Conservation (phyloP, 1,140 invertebrate genomes). For the Anoplolepis gracilipes region DNA sequence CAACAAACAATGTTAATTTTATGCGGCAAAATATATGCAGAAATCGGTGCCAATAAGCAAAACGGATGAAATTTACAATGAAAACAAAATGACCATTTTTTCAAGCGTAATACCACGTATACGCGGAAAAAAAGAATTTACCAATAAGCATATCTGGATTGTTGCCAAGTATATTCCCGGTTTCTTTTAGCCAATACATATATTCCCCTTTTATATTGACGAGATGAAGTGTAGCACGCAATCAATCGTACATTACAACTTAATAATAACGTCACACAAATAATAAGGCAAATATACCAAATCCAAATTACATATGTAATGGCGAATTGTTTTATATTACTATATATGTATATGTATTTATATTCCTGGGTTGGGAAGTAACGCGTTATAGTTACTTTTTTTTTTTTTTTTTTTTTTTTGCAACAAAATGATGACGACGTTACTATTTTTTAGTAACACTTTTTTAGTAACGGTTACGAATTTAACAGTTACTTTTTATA, state of each 20-base stretch:
- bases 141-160: slow-evolving; percentile 71
- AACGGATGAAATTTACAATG: slow-evolving; percentile 66
- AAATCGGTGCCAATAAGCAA: not conserved
- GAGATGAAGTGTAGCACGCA: not conserved
- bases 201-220: slow-evolving; percentile 48
- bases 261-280: slow-evolving; percentile 54
- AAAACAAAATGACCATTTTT: slow-evolving; percentile 69
- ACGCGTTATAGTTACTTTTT: too few relatives aligned
- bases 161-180: slow-evolving; percentile 62
- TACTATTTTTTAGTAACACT: too few relatives aligned
- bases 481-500: too few relatives aligned
- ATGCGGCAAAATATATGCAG: not conserved
- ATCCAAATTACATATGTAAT: too few relatives aligned
- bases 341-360: too few relatives aligned
- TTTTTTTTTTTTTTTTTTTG: too few relatives aligned
- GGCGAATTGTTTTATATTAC: too few relatives aligned
- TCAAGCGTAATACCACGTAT: slow-evolving; percentile 62
- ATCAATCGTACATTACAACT: slow-evolving; percentile 61
- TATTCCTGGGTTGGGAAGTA: too few relatives aligned
- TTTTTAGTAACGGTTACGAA: too few relatives aligned
- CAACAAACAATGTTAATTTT: not conserved
- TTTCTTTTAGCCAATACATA: slow-evolving; percentile 57
- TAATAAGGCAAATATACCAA: not conserved
- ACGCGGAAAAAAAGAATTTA: slow-evolving; percentile 72
- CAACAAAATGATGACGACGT: too few relatives aligned